phyloP scores from a whole-genome alignment of 2,113 vertebrate species.

The Reinhardtius hippoglossoides region DNA sequence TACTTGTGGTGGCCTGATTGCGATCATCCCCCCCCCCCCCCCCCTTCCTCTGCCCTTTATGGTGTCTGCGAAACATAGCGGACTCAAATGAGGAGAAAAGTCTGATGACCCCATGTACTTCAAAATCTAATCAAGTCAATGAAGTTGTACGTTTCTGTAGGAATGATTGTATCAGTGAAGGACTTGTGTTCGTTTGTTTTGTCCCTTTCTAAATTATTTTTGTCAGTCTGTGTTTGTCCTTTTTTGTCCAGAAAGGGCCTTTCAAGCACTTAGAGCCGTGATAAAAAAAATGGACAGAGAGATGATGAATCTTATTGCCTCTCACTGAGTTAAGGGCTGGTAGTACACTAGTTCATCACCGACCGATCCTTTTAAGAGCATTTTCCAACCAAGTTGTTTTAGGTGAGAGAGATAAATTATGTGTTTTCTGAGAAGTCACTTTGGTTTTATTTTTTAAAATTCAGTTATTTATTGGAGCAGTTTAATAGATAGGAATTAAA shows the following conservation, averaged over 20 bases:
- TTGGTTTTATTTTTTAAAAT: slow-evolving; percentile 40
- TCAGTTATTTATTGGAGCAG: slow-evolving; percentile 55
- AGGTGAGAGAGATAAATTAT: slow-evolving; percentile 5
- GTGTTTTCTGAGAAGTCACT: slow-evolving; percentile 32
- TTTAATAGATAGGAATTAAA: slow-evolving; percentile 26
- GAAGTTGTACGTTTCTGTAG: slow-evolving; percentile 36
- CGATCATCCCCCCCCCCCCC: slow-evolving; percentile 14
- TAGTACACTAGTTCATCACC: slow-evolving; percentile 71
- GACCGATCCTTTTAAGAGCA: slow-evolving; percentile 48
- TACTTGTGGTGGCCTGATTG: slow-evolving; percentile 61
- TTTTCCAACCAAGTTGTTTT: slow-evolving; percentile 45
- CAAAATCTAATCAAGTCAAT: slow-evolving; percentile 44
- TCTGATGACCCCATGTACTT: slow-evolving; percentile 61
- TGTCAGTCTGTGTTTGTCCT: slow-evolving; percentile 17
- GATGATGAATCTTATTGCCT: slow-evolving; percentile 59
- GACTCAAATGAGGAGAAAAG: slow-evolving; percentile 69
- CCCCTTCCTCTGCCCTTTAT: slow-evolving; percentile 55
- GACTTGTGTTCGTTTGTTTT: slow-evolving; percentile 37
- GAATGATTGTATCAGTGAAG: slow-evolving; percentile 51
- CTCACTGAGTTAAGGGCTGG: slow-evolving; percentile 79
- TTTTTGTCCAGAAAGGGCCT: slow-evolving; percentile 46
- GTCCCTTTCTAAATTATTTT: slow-evolving; percentile 48
- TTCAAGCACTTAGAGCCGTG: slow-evolving; percentile 58
- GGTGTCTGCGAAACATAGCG: slow-evolving; percentile 67
- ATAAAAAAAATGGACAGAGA: slow-evolving; percentile 26